Evolutionary conservation across 2,888 invertebrate species (phyloP).

Genomic region (Glyphotaelius pellucidus): DNA sequence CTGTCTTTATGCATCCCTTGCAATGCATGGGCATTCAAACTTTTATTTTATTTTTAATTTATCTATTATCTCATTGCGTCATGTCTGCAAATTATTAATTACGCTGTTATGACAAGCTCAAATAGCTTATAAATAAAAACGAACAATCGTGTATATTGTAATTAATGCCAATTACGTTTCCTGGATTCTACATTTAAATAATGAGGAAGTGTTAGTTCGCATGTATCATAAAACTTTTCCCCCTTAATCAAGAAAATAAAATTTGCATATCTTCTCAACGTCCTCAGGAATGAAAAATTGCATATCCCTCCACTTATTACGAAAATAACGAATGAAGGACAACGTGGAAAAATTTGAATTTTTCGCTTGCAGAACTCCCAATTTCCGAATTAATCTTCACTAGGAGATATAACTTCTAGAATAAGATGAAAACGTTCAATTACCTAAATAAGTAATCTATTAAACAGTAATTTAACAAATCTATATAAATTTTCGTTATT

Average conservation of each 20-base stretch:
- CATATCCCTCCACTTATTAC: not conserved
- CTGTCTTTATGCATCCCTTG: not conserved
- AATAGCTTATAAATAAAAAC: not conserved
- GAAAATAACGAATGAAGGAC: not conserved
- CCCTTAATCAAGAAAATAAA: not conserved
- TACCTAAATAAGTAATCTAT: too few relatives aligned
- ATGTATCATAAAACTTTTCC: not conserved
- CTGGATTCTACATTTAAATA: not conserved
- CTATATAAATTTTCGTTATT: too few relatives aligned
- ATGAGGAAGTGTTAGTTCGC: not conserved
- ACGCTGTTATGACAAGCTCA: slow-evolving; percentile 23
- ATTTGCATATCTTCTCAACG: not conserved
- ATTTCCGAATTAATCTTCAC: not conserved
- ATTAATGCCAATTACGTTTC: not conserved
- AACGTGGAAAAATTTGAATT: too few relatives aligned
- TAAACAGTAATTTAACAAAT: too few relatives aligned
- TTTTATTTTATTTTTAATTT: slow-evolving; percentile 63
- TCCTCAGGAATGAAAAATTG: not conserved
- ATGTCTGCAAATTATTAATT: slow-evolving; percentile 63
- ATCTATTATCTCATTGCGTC: slow-evolving; percentile 58
- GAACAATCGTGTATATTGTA: not conserved
- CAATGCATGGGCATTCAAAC: slow-evolving; percentile 14
- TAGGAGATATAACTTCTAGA: not conserved
- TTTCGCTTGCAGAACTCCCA: too few relatives aligned
- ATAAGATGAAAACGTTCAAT: not conserved